These are phyloP conservation scores for Linhomoeus sp. DNA, from an alignment of 2,888 invertebrate species.

Conservation along the genomic window DNA sequence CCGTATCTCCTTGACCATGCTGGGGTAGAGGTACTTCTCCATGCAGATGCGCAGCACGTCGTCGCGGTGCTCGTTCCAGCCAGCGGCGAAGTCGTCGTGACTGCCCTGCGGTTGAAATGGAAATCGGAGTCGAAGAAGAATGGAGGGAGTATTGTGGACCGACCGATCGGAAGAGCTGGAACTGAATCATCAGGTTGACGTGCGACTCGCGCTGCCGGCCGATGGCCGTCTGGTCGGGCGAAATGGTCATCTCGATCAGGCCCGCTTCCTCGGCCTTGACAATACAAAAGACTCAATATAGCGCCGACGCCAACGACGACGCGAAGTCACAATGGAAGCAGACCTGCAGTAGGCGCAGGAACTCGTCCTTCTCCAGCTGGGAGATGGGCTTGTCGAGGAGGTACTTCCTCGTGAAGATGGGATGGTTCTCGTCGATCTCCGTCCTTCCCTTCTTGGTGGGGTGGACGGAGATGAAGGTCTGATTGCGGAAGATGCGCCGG, in stretches of 20 bases:
- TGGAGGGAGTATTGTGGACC: no score
- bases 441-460: slow-evolving; percentile 80
- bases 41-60: slow-evolving; percentile 72
- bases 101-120: no score
- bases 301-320: slow-evolving; percentile 34
- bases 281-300: slow-evolving; percentile 12
- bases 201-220: no score
- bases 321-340: slow-evolving; percentile 70
- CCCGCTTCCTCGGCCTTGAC: slow-evolving; percentile 5
- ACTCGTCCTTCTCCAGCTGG: slow-evolving; percentile 63
- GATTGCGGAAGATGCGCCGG: slow-evolving; percentile 33
- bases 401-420: slow-evolving; percentile 33
- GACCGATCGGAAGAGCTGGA: no score
- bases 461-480: slow-evolving; percentile 44
- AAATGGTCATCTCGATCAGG: slow-evolving; percentile 4
- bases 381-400: slow-evolving; percentile 22
- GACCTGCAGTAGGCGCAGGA: slow-evolving; percentile 45
- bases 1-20: slow-evolving; percentile 62
- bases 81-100: slow-evolving; percentile 74
- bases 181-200: no score
- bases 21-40: slow-evolving; percentile 66
- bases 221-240: background rate
- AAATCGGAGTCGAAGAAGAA: no score
- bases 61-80: slow-evolving; percentile 76
- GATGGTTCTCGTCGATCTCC: slow-evolving; percentile 83